A percentile compares a stretch with the other conserved stretches of the same genome.
These are phyloP conservation scores for Agrilus planipennis DNA, from an alignment of 1,140 invertebrate species.

Conservation along the genomic window DNA sequence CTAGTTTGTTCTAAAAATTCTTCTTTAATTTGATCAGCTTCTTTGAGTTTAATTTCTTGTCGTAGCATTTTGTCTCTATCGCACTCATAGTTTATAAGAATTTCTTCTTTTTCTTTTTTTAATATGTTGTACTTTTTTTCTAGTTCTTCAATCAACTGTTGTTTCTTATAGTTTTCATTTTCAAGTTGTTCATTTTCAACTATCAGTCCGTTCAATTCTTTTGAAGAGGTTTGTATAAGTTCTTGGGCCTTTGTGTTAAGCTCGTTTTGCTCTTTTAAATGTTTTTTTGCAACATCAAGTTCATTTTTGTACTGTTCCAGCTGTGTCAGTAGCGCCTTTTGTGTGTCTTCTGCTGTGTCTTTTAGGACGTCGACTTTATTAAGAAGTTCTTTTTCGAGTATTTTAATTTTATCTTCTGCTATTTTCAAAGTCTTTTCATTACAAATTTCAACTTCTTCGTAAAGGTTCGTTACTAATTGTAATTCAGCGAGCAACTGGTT, in stretches of 20 bases:
- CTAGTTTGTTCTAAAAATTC: slow-evolving; percentile 29
- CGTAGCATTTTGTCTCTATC: slow-evolving; percentile 8
- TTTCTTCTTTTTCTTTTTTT: neutral
- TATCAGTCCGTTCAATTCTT: neutral
- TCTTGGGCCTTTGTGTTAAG: neutral
- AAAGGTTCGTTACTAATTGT: slow-evolving; percentile 20
- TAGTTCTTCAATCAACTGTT: no score
- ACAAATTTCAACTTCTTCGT: slow-evolving; percentile 29
- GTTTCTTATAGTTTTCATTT: slow-evolving; percentile 2
- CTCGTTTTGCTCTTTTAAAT: neutral
- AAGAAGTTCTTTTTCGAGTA: slow-evolving; percentile 16
- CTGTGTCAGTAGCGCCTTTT: no score
- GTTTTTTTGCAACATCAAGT: no score
- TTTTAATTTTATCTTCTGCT: slow-evolving; percentile 18
- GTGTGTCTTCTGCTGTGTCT: no score
- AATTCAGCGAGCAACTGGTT: slow-evolving; percentile 31
- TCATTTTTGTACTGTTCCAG: no score
- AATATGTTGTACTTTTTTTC: neutral
- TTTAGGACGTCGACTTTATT: no score
- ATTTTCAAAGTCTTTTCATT: slow-evolving; percentile 21
- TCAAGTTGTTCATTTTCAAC: neutral
- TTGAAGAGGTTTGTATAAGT: neutral
- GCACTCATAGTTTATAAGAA: no score
- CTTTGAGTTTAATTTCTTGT: neutral
- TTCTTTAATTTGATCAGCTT: slow-evolving; percentile 14